Evolutionary conservation across 92 coral and sea anemone genomes (phyloP), one percentile per base, ranked within the genome.

Genomic region (Heliopora coerulea): DNA sequence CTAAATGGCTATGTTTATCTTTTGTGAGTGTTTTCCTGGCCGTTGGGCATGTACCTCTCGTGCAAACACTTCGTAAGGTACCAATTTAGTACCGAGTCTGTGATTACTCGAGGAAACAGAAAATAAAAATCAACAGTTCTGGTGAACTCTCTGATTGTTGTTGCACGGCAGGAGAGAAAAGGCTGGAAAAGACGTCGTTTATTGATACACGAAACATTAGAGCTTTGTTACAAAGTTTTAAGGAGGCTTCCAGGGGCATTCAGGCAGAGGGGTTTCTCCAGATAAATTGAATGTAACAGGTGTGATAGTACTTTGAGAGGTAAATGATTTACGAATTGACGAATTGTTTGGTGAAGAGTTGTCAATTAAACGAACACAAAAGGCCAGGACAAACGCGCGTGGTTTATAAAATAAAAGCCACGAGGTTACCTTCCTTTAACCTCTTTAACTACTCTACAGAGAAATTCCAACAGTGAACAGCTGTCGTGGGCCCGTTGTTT

Each of bases 401-500:
- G 75, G 24, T 28, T 50, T 50, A 5, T 23, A 56, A 8, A 4
- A 3, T 3, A 23, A 23, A 31, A 9, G 32, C 77, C 77, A 70
- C 77, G 77, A 70, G 77, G 77, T 24, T 19, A 17, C 9, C 21
- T 31, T 19, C 12, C 20, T 11, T 62, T 62, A 21, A 11, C 54
- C 9, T 68, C 59, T 27, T 1, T 48, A 49, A 68, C 44, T 62
- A 31, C 12, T 17, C 17, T 63, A 52, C 63, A 24, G 52, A 54
- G 77, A 70, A 41, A 52, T 70, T 70, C 77, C 62, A 14, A 26
- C 62, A 54, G 49, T 4, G 61, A 56, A 70, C 77, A 70, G 77
- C 77, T 70, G 77, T 30, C 50, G 19, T 28, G 19, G 56, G 29
- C 50, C 28, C 54, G 49, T 25, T 67, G 25, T 27, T 65, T 24